Evolutionary conservation across 2,888 invertebrate genomes (phyloP), one percentile per base, ranked within the genome.

Genomic region (Catocala fraxini): DNA sequence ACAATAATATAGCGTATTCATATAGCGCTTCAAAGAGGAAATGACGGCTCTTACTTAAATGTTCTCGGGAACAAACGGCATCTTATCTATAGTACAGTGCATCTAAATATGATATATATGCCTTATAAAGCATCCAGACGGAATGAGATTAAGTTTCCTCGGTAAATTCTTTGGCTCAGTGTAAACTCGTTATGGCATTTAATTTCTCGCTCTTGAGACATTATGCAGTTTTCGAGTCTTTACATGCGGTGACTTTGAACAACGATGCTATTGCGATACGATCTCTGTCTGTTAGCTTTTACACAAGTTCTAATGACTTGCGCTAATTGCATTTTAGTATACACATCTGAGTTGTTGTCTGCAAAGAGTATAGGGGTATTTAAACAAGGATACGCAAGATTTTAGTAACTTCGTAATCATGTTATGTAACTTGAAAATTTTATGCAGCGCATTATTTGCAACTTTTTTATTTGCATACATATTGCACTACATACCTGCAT

Each of bases 121-220:
- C 13, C 35, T 34, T 59, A 25, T 43, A 25, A 49, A 59, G 35
- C 54, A 45, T 12, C 15, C 48, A 34, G 15, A 35, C n/a, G 52
- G 41, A 59, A 54, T 6, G 25, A 43, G 43, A 54, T 59, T 59
- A 59, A 63, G 67, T 55, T 63, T 56, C 67, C 57, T 63, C 61
- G 52, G 58, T 56, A 59, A 70, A 71, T 66, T 71, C 71, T 63
- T 71, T 51, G 34, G 35, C 42, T 51, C 51, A 59, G 13, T 61
- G 61, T 61, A 52, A 75, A 56, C 55, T 46, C 61, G 56, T 59
- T 59, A 42, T 48, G 42, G 42, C 52, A 58, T 75, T 75, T 71
- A 71, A 71, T 71, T 75, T 67, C 57, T 59, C 72, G 51, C 59
- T 71, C 56, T 63, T 39, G 41, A 71, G 56, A 67, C 49, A 63